phyloP scores from a whole-genome alignment of 2,888 invertebrate species.

The Eucriotettix oculatus region DNA sequence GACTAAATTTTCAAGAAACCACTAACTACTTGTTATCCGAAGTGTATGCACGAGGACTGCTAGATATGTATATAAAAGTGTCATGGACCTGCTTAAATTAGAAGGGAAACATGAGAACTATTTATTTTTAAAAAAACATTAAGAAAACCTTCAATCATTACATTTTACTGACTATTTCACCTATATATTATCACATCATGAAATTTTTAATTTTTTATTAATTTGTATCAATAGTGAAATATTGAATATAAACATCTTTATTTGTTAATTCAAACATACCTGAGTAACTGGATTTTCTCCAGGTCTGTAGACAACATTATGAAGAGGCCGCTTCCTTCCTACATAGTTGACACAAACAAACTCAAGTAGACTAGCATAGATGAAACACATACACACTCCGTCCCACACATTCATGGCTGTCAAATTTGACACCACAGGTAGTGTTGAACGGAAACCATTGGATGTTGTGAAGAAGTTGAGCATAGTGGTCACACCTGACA shows the following conservation, averaged over 20 bases:
- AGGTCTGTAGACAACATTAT: slow-evolving; percentile 77
- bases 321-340: slow-evolving; percentile 73
- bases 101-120: no score
- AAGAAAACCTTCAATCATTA: no score
- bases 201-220: no score
- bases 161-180: no score
- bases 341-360: slow-evolving; percentile 93
- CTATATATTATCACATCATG: no score
- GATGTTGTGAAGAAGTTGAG: slow-evolving; percentile 96
- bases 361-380: slow-evolving; percentile 84
- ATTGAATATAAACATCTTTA: background rate
- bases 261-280: slow-evolving; percentile 31
- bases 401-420: slow-evolving; percentile 97
- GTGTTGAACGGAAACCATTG: slow-evolving; percentile 77
- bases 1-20: no score
- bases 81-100: no score
- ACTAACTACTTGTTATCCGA: no score
- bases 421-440: slow-evolving; percentile 85
- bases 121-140: no score
- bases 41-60: no score
- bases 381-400: slow-evolving; percentile 93
- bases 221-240: no score
- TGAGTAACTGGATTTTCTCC: slow-evolving; percentile 83
- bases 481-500: slow-evolving; percentile 86
- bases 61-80: no score